Evolutionary conservation across 2,888 invertebrate genomes (phyloP), one percentile per base, ranked within the genome.

Genomic region (Macropis europaea): DNA sequence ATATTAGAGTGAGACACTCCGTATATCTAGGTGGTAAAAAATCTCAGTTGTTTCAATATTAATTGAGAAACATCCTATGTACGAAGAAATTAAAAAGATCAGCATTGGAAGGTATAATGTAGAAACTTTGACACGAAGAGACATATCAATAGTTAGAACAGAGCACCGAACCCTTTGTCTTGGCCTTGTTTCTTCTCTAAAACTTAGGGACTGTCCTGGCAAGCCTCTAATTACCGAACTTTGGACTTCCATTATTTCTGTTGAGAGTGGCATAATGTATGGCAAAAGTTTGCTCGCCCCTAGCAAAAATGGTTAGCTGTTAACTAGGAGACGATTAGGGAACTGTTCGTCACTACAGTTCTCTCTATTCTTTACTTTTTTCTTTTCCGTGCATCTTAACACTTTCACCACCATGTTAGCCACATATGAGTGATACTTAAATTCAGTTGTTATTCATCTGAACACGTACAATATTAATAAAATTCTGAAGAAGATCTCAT

Each of bases 301-400:
- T 56, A 61, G 73, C 56, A 76, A 82, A 80, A 77, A 75, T 68
- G 69, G 57, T 74, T 60, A 38, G 56, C 64, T 48, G 66, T 69
- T 60, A 73, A 68, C 61, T 32, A 9, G 11, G 34, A 24, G 48
- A 50, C 54, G 61, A 66, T 56, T 56, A 40, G 6, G n/a, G 6
- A 15, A 6, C 2, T 24, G 34, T 61, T 40, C 50, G 30, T 45
- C 40, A 1, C 28, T 40, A 42, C 13, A 47, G 22, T 34, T 26
- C 9, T 34, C 7, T 42, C 15, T 0, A 22, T 11, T 22, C 13
- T 7, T 0, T 26, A 30, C 40, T 2, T 42, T 28, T 5, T 5
- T 7, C 32, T 42, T 40, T 11, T 28, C 48, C 9, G 7, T 13
- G 13, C 19, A 22, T 34, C n/a, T 30, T n/a, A n/a, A 5, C 11